These are phyloP conservation scores for Mesocricetus auratus DNA, from an alignment of 2,113 vertebrate genomes.

Conservation along the genomic window DNA sequence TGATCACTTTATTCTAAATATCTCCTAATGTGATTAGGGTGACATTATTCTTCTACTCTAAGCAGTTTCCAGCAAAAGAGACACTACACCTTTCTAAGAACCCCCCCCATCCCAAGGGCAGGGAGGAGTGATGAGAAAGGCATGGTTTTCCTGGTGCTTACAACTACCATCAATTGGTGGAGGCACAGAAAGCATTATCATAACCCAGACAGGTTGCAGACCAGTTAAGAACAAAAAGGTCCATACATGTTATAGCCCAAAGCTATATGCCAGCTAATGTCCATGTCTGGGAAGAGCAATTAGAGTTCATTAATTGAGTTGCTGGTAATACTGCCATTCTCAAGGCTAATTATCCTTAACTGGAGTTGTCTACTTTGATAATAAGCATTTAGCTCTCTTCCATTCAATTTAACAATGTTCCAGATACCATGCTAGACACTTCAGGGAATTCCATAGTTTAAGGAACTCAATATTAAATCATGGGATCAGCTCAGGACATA, in stretches of 20 bases:
- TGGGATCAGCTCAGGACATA: conserved; percentile 29
- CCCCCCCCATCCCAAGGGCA: no score
- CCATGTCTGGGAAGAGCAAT: conserved; percentile 67
- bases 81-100: neutral
- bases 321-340: conserved; percentile 63
- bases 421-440: conserved; percentile 59
- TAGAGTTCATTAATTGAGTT: conserved; percentile 72
- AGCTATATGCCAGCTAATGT: conserved; percentile 57
- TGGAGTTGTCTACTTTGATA: conserved; percentile 70
- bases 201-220: neutral
- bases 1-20: conserved; percentile 30
- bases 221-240: conserved; percentile 38
- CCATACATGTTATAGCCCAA: conserved; percentile 31
- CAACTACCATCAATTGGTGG: neutral
- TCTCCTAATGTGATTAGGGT: neutral
- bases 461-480: conserved; percentile 51
- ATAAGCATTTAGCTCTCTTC: conserved; percentile 72
- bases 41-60: conserved; percentile 1
- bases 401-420: conserved; percentile 74
- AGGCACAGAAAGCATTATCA: neutral
- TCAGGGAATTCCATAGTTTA: conserved; percentile 60
- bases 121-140: no score
- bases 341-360: conserved; percentile 76
- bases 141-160: neutral
- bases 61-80: neutral